Evolutionary conservation across 1,140 invertebrate genomes (phyloP), one percentile per base, ranked within the genome.

Genomic region (Bombyx mandarina): DNA sequence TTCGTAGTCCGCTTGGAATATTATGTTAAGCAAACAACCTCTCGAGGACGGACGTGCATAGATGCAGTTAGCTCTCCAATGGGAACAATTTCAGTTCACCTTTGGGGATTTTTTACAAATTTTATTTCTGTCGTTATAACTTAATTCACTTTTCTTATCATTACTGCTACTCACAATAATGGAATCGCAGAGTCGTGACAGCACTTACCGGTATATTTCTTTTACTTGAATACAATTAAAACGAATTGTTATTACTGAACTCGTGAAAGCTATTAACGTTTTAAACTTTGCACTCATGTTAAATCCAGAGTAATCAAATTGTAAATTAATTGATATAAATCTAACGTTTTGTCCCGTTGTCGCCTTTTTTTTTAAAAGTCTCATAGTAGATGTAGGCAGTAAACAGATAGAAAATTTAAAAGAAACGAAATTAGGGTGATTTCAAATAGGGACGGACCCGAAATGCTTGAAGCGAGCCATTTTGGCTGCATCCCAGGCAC

Each of bases 401-500:
- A 49, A 49, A 49, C n/a, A 49, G 5, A 49, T 12, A n/a, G 12
- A 1, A 26, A 51, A 42, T 35, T 35, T 51, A 8, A 18, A 51
- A 9, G 26, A 22, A 9, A 35, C 18, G 22, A 51, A 51, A 51
- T 35, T 9, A 35, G 26, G 26, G 8, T 51, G 8, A 35, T 35
- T 42, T 26, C 50, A 8, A 10, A 35, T 35, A 9, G 53, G 18
- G 53, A 45, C 8, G 8, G 43, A 18, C 43, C 53, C 53, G 12
- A 43, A 22, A 54, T 45, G 53, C 52, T 44, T 22, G 43, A 54
- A 1, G 53, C n/a, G 53, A 45, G 43, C 53, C 35, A 61, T 69
- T 73, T 77, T 82, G 78, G 79, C 82, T 86, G 78, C 81, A 82
- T 74, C 81, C 79, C 81, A 84, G 72, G 71, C 83, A 86, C 81